Conservation (phyloP, 2,888 invertebrate species). For the Oxystoma pomonae region DNA sequence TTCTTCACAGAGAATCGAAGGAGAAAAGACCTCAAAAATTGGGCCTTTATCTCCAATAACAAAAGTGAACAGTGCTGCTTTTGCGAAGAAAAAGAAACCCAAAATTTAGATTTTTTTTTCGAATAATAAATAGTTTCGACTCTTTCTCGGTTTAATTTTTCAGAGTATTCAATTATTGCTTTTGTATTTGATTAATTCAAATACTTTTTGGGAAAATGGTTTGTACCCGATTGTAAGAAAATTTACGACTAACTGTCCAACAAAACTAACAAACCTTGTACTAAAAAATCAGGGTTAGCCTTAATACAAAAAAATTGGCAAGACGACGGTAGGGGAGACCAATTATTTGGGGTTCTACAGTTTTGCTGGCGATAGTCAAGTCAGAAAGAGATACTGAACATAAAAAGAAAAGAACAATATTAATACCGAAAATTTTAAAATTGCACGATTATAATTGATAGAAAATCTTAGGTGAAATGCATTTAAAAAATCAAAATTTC, state of each 20-base stretch:
- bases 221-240: constrained; percentile 47
- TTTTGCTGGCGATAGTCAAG: too few species aligned
- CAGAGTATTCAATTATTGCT: not conserved
- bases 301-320: constrained; percentile 34
- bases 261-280: constrained; percentile 31
- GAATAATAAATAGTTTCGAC: not conserved
- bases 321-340: too few species aligned
- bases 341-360: too few species aligned
- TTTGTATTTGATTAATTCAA: too few species aligned
- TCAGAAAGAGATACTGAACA: constrained; percentile 34
- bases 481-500: too few species aligned
- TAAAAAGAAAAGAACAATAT: constrained; percentile 27
- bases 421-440: too few species aligned
- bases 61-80: not conserved
- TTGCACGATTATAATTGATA: too few species aligned
- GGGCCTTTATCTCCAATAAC: not conserved
- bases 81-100: not conserved
- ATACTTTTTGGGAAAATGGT: too few species aligned
- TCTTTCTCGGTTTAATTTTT: not conserved
- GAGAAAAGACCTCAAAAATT: not conserved
- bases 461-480: too few species aligned
- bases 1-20: not conserved
- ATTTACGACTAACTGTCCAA: constrained; percentile 36
- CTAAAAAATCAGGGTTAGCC: constrained; percentile 34
- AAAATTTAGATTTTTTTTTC: not conserved